Evolutionary conservation across 2,888 invertebrate genomes (phyloP).

Genomic region (Pristionchus arcanus): DNA sequence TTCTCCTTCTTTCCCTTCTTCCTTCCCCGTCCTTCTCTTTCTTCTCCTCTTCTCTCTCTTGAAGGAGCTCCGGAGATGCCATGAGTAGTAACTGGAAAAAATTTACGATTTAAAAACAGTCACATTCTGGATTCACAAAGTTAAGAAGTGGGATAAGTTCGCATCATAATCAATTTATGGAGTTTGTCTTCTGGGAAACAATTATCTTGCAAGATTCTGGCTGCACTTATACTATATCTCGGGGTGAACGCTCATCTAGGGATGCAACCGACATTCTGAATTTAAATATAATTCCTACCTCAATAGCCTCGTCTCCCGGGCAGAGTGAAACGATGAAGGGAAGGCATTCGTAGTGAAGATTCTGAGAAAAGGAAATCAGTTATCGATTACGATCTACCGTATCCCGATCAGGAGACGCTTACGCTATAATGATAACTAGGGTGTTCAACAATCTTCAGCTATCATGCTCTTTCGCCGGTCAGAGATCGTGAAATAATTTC

Average conservation of each 20-base stretch:
- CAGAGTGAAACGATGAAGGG: slow-evolving; percentile 33
- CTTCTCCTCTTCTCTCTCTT: background rate
- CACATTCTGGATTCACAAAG: background rate
- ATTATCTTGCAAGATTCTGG: background rate
- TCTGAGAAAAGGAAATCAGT: background rate
- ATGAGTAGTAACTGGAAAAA: background rate
- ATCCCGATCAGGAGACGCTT: no score
- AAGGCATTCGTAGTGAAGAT: slow-evolving; percentile 34
- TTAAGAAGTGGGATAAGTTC: background rate
- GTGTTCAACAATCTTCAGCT: no score
- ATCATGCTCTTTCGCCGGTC: no score
- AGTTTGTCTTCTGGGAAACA: no score
- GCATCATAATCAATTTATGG: background rate
- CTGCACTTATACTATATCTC: no score
- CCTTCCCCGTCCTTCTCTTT: background rate
- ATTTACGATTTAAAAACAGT: background rate
- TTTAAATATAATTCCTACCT: background rate
- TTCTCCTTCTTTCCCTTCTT: background rate
- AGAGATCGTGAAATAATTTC: no score
- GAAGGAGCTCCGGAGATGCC: slow-evolving; percentile 3
- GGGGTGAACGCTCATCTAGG: no score
- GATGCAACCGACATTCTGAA: background rate
- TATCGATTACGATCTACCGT: background rate
- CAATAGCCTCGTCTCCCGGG: background rate
- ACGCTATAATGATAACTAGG: no score